These are phyloP conservation scores for Strigops habroptila DNA, from an alignment of 2,113 vertebrate species.

Conservation along the genomic window DNA sequence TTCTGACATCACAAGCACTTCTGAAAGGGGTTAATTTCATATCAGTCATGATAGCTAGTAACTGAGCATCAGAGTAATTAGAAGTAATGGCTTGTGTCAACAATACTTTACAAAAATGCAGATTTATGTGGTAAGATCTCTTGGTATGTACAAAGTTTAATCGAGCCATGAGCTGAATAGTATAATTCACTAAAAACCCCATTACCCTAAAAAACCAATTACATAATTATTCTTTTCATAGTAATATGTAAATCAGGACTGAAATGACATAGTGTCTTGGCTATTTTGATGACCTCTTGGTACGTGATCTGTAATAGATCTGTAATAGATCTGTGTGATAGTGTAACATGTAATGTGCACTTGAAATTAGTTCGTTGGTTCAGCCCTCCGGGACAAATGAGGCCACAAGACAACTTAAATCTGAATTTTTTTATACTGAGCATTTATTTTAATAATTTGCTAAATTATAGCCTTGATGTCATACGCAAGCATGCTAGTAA, in stretches of 20 bases:
- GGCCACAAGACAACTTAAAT: not conserved
- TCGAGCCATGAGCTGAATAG: not conserved
- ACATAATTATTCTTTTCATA: not conserved
- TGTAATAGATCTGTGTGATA: not conserved
- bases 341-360: not conserved
- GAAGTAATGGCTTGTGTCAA: not conserved
- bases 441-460: not conserved
- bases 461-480: not conserved
- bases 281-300: not conserved
- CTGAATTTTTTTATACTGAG: not conserved
- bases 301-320: not conserved
- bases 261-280: not conserved
- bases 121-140: not conserved
- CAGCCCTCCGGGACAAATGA: not conserved
- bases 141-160: not conserved
- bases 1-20: not conserved
- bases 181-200: not conserved
- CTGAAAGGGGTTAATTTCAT: not conserved
- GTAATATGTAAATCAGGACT: not conserved
- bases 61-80: conserved; percentile 9
- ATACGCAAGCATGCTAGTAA: not conserved
- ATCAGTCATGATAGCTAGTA: not conserved
- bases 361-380: not conserved
- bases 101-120: not conserved
- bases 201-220: not conserved